These are phyloP conservation scores for Argyresthia goedartella DNA, from an alignment of 2,888 invertebrate genomes.

Conservation along the genomic window DNA sequence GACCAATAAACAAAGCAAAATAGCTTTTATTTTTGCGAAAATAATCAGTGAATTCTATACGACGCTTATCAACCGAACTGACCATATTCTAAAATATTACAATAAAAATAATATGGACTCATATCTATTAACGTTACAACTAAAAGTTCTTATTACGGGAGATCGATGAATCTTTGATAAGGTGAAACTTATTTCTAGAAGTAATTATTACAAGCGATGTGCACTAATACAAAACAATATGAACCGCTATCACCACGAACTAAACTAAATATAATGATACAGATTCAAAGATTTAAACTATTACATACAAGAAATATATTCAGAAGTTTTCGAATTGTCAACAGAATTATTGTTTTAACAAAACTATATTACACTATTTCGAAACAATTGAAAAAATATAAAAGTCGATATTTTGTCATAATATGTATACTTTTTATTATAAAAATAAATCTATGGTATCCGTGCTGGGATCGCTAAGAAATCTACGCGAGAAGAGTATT, in stretches of 20 bases:
- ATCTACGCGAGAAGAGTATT: too few relatives aligned
- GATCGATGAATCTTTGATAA: conserved; percentile 18
- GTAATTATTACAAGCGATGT: not conserved
- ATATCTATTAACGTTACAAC: conserved; percentile 16
- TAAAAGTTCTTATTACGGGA: conserved; percentile 13
- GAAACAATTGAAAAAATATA: not conserved
- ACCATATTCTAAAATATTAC: conserved; percentile 18
- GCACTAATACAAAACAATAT: not conserved
- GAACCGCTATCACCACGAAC: not conserved
- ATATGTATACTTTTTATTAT: not conserved
- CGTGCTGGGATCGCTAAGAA: too few relatives aligned
- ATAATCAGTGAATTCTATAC: conserved; percentile 35
- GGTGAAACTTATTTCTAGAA: conserved; percentile 4
- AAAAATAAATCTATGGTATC: not conserved
- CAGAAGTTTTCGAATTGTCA: not conserved
- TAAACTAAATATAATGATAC: not conserved
- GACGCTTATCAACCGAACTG: conserved; percentile 26
- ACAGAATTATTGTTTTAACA: not conserved
- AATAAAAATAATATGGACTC: conserved; percentile 17
- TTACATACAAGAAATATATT: not conserved
- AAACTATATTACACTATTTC: not conserved
- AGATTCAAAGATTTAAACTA: not conserved
- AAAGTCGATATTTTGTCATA: not conserved
- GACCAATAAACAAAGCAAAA: not conserved
- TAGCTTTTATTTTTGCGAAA: conserved; percentile 24